These are phyloP conservation scores for Falco biarmicus DNA, from an alignment of 2,797 vertebrate species.

Conservation along the genomic window DNA sequence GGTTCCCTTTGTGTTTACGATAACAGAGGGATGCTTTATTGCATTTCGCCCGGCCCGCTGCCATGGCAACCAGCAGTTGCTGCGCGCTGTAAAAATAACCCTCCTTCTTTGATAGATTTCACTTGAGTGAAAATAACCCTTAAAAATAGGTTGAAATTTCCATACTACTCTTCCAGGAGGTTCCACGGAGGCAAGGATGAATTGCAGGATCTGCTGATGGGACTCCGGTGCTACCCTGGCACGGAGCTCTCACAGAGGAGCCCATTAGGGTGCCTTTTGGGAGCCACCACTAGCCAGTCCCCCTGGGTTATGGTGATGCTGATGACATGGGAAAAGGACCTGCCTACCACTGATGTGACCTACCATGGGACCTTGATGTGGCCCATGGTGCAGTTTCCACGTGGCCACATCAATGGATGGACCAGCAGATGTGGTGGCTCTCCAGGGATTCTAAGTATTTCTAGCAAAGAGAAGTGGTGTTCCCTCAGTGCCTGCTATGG, in stretches of 20 bases:
- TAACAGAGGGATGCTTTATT: conserved; percentile 86
- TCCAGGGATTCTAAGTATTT: background rate
- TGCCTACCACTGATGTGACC: background rate
- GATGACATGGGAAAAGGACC: background rate
- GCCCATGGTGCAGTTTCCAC: background rate
- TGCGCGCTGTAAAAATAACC: conserved; percentile 84
- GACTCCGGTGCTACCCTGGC: background rate
- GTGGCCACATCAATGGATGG: background rate
- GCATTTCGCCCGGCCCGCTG: conserved; percentile 79
- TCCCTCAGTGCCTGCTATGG: background rate
- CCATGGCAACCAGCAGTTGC: conserved; percentile 83
- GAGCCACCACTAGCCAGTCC: background rate
- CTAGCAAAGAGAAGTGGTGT: background rate
- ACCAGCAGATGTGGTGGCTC: background rate
- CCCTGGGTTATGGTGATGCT: background rate
- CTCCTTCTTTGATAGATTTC: conserved; percentile 86
- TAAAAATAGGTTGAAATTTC: conserved; percentile 88
- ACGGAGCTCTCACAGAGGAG: background rate
- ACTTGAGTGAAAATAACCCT: conserved; percentile 85
- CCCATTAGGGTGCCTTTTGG: background rate
- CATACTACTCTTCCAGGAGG: conserved; percentile 80
- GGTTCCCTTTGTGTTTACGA: conserved; percentile 84
- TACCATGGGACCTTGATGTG: background rate
- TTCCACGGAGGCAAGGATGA: conserved; percentile 52
- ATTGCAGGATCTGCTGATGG: conserved; percentile 36